Percentiles rank a stretch among this genome's conserved stretches.
These are phyloP conservation scores for Mus caroli DNA, from an alignment of 2,797 vertebrate species.

Conservation along the genomic window DNA sequence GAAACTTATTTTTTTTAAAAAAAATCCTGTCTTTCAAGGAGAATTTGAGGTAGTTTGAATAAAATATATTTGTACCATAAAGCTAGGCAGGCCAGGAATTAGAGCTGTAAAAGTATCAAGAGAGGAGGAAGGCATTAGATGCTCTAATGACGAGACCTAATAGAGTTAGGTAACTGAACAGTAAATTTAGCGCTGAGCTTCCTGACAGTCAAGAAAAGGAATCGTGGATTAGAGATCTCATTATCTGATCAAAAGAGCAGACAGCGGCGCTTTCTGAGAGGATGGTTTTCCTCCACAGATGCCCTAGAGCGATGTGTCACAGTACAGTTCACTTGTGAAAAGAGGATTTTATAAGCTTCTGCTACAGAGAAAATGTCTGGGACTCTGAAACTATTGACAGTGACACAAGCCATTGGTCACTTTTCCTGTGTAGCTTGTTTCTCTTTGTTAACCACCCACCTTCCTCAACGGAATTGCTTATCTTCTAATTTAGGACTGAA, in stretches of 20 bases:
- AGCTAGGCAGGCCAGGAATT: conserved; percentile 28
- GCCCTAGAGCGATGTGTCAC: conserved; percentile 28
- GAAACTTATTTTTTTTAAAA: conserved; percentile 51
- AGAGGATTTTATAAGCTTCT: background rate
- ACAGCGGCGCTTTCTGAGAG: background rate
- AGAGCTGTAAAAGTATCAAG: conserved; percentile 48
- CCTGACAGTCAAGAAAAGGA: conserved; percentile 45
- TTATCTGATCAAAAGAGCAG: conserved; percentile 57
- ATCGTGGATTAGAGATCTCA: conserved; percentile 59
- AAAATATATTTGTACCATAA: conserved; percentile 57
- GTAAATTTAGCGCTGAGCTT: conserved; percentile 64
- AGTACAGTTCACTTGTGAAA: conserved; percentile 24
- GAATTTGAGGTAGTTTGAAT: conserved; percentile 55
- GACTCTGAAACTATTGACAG: background rate
- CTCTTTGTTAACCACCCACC: background rate
- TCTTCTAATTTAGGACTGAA: background rate
- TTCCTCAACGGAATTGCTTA: background rate
- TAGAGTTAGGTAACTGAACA: conserved; percentile 39
- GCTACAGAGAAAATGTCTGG: conserved; percentile 51
- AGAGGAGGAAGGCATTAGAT: conserved; percentile 47
- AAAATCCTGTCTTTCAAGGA: conserved; percentile 39
- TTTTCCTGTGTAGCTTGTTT: background rate
- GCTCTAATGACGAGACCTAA: conserved; percentile 51
- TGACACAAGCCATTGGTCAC: background rate
- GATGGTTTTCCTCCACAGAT: conserved; percentile 37